Evolutionary conservation across 2,113 vertebrate species (phyloP).

Genomic region (Corythornis madagascariensis): DNA sequence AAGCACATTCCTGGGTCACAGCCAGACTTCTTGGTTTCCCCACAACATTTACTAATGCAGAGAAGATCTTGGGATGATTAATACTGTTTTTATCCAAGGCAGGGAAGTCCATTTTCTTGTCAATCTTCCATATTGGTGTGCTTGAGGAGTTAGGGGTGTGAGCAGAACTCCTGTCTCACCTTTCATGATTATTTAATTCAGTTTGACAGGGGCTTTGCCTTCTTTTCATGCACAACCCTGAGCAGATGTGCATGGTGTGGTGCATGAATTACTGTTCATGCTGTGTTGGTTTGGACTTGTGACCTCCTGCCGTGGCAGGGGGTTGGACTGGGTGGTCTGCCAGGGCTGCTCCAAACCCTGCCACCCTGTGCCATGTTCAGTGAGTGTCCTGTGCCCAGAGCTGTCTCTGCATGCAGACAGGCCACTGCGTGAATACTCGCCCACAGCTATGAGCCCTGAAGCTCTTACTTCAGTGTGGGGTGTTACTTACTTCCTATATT

Average conservation of each 20-base stretch:
- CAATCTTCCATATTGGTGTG: neutral
- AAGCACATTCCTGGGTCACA: neutral
- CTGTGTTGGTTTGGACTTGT: neutral
- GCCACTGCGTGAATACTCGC: neutral
- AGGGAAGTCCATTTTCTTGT: slow-evolving; percentile 9
- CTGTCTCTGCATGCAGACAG: neutral
- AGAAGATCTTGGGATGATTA: neutral
- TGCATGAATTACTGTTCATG: neutral
- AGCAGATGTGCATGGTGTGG: neutral
- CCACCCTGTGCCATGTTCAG: no score
- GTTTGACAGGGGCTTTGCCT: neutral
- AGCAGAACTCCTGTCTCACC: neutral
- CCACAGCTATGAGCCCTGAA: neutral
- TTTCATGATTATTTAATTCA: neutral
- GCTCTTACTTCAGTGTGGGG: neutral
- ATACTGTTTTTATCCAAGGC: slow-evolving; percentile 7
- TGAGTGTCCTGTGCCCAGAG: neutral
- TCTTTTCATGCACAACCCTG: neutral
- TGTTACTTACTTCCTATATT: neutral
- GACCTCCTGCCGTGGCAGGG: no score
- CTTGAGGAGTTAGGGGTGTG: neutral
- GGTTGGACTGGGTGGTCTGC: no score
- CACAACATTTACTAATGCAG: neutral
- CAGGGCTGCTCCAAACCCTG: no score
- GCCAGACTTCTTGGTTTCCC: neutral